Base-by-base conservation (phyloP, 2,888 invertebrate genomes). In the Mimachlamys varia region DNA sequence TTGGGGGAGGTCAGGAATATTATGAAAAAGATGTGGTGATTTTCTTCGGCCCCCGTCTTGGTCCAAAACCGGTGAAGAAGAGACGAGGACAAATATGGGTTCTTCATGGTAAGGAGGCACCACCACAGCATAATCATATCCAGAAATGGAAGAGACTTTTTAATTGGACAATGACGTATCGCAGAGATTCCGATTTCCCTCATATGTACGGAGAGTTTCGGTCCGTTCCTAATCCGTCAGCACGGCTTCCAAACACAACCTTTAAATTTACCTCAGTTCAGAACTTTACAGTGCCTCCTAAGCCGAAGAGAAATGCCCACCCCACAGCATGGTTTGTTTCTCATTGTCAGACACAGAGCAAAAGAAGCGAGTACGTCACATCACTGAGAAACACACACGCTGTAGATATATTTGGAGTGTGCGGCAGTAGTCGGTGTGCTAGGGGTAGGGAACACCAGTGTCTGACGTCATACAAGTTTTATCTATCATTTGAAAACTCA, bases 151-250 rank as follows among this genome's bases (percentile, higher is more conserved):
- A 33, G 7, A 27, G 76, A 33, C 76, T 76, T 76, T 76, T 76
- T 76, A 76, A 76, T 27, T 76, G 76, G 76, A 76, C 76, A 15
- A 76, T 76, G 76, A 76, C 76, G 10, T 76, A 76, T 22, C 76
- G 76, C 33, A 27, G 76, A 15, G 76, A 76, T 76, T 76, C 76
- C 2, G 76, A 76, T 76, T 76, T 76, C 27, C 76, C 76, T 27
- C 76, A 76, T 76, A 12, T 76, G 76, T 76, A 76, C 33, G 76
- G 76, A 33, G 76, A 76, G 12, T 33, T 76, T 12, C 27, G 76
- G 12, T 33, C 10, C 33, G 76, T 76, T 76, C 33, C 27, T 76
- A 76, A 76, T 12, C 33, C 76, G 12, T 27, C 76, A 27, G 76
- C 33, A 15, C 22, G 19, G 76, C 76, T 27, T 0, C 76, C 33